Conservation (phyloP, 2,113 vertebrate genomes). For the Corythaeola cristata region DNA sequence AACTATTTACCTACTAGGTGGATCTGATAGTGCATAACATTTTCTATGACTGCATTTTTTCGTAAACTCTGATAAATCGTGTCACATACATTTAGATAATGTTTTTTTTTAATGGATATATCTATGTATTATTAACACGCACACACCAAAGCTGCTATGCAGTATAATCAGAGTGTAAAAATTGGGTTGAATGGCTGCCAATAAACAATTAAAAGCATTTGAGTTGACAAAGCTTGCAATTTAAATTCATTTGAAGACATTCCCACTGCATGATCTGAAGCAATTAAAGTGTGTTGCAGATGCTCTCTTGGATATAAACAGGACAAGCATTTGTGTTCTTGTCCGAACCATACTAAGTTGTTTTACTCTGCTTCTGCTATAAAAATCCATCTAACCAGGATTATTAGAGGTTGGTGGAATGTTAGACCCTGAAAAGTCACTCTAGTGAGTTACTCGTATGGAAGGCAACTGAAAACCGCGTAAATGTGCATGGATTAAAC, state of each 20-base stretch:
- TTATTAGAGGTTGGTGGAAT: not conserved
- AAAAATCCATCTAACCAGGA: not conserved
- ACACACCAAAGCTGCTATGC: not conserved
- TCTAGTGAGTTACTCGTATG: not conserved
- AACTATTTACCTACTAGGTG: not conserved
- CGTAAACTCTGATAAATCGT: not conserved
- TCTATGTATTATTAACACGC: not conserved
- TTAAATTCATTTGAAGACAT: slow-evolving; percentile 32
- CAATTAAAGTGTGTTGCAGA: slow-evolving; percentile 3
- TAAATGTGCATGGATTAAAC: not conserved
- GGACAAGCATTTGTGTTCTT: not conserved
- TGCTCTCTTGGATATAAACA: not conserved
- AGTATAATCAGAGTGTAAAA: not conserved
- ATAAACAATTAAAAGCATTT: slow-evolving; percentile 42
- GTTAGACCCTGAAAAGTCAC: not conserved
- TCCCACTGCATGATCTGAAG: not conserved
- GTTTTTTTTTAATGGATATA: not conserved
- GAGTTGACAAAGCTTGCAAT: not conserved
- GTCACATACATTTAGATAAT: not conserved
- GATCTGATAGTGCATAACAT: not conserved
- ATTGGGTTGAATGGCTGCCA: slow-evolving; percentile 5
- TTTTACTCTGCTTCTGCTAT: not conserved
- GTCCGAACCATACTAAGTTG: not conserved
- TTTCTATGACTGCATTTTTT: not conserved
- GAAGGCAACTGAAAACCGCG: not conserved